Conservation (phyloP, 2,113 vertebrate genomes). For the Perca flavescens region DNA sequence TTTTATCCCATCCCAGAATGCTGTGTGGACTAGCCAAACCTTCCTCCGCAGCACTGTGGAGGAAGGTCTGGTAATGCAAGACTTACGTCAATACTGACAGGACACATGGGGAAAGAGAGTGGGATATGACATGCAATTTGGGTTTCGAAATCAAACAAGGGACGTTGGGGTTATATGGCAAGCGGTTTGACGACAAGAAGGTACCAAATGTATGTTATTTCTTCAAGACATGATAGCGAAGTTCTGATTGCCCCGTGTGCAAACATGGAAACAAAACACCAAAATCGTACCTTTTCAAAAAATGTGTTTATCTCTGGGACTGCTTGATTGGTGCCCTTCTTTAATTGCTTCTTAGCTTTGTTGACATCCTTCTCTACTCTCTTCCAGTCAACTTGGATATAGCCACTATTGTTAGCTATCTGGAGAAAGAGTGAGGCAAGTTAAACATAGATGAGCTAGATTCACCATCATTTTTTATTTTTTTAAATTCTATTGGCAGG, state of each 20-base stretch:
- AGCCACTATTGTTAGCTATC: conserved; percentile 97
- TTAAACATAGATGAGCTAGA: background rate
- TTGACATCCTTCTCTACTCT: conserved; percentile 98
- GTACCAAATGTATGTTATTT: background rate
- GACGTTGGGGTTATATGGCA: background rate
- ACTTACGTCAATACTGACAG: background rate
- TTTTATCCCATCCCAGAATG: too few species aligned
- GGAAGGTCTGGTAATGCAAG: too few species aligned
- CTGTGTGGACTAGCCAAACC: too few species aligned
- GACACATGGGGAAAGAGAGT: background rate
- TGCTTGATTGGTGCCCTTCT: conserved; percentile 93
- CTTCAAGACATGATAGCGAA: background rate
- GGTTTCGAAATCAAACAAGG: background rate
- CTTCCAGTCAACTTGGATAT: conserved; percentile 98
- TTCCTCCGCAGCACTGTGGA: too few species aligned
- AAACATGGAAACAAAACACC: background rate
- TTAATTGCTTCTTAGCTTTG: conserved; percentile 96
- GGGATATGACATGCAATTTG: too few species aligned
- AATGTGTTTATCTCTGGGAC: conserved; percentile 93
- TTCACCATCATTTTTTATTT: background rate
- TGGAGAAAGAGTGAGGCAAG: conserved; percentile 61
- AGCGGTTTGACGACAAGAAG: background rate
- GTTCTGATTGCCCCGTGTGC: background rate
- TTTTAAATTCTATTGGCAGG: background rate
- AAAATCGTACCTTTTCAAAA: conserved; percentile 90